These are phyloP conservation scores for Orchesella flavescens DNA, from an alignment of 2,888 invertebrate species.

Conservation along the genomic window DNA sequence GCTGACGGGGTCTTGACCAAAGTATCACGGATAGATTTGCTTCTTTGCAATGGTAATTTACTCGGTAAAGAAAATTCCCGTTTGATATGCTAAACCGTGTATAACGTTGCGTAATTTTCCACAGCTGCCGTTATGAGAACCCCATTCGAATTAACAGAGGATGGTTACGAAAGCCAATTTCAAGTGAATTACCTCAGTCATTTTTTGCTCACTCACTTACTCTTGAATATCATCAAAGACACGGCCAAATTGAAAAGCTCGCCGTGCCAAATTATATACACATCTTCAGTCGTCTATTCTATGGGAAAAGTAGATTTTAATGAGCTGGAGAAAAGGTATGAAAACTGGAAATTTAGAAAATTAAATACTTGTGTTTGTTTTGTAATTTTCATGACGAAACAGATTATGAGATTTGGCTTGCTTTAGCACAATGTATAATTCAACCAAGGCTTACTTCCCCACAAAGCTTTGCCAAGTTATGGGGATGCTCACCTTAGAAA, in stretches of 20 bases:
- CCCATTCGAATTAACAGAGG: slow-evolving; percentile 77
- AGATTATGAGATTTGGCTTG: too few relatives aligned
- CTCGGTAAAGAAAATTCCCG: too few relatives aligned
- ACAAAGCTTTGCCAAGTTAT: slow-evolving; percentile 88
- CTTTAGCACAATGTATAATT: slow-evolving; percentile 37
- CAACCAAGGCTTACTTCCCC: slow-evolving; percentile 81
- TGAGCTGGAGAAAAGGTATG: too few relatives aligned
- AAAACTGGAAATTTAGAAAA: too few relatives aligned
- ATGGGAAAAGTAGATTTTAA: too few relatives aligned
- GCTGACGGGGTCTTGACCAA: slow-evolving; percentile 80
- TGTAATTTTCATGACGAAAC: too few relatives aligned
- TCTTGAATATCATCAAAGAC: slow-evolving; percentile 83
- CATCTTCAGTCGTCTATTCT: slow-evolving; percentile 78
- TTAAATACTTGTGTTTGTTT: too few relatives aligned
- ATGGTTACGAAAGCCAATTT: slow-evolving; percentile 73
- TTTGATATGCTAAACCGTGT: too few relatives aligned
- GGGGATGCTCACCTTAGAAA: slow-evolving; percentile 79
- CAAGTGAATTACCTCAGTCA: slow-evolving; percentile 89
- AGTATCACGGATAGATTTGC: slow-evolving; percentile 81
- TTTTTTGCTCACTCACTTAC: slow-evolving; percentile 85
- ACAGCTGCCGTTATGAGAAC: slow-evolving; percentile 30
- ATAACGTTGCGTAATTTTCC: too few relatives aligned
- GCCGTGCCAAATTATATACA: slow-evolving; percentile 83
- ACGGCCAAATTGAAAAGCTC: slow-evolving; percentile 78
- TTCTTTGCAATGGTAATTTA: slow-evolving; percentile 88